Evolutionary conservation across 2,888 invertebrate genomes (phyloP).

Genomic region (Halictus quadricinctus): DNA sequence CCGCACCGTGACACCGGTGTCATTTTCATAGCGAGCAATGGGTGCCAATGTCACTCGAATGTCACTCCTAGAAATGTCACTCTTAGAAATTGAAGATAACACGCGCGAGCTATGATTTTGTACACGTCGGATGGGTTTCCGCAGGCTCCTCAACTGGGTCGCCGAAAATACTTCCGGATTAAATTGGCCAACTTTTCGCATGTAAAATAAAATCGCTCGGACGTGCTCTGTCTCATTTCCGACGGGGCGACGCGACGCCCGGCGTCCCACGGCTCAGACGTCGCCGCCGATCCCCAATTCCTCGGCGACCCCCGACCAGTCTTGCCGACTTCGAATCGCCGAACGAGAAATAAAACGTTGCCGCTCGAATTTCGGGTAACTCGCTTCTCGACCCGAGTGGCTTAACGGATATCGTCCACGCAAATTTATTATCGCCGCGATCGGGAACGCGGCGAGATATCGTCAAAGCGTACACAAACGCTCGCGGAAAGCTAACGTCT

Average conservation of each 20-base stretch:
- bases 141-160: background rate
- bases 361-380: background rate
- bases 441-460: background rate
- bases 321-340: background rate
- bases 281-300: background rate
- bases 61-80: no score
- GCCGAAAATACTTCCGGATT: constrained; percentile 32
- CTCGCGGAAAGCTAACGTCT: background rate
- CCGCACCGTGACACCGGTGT: no score
- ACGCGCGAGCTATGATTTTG: no score
- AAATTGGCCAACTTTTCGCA: background rate
- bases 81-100: no score
- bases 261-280: background rate
- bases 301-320: background rate
- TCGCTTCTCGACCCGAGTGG: background rate
- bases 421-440: background rate
- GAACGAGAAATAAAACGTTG: background rate
- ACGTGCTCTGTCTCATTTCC: background rate
- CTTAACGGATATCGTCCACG: background rate
- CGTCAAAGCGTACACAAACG: background rate
- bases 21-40: background rate
- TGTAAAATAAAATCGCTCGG: background rate
- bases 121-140: constrained; percentile 15
- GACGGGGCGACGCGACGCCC: background rate
- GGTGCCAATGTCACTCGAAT: no score